phyloP scores from a whole-genome alignment of 2,797 vertebrate species.

The Ispidina lecontei region DNA sequence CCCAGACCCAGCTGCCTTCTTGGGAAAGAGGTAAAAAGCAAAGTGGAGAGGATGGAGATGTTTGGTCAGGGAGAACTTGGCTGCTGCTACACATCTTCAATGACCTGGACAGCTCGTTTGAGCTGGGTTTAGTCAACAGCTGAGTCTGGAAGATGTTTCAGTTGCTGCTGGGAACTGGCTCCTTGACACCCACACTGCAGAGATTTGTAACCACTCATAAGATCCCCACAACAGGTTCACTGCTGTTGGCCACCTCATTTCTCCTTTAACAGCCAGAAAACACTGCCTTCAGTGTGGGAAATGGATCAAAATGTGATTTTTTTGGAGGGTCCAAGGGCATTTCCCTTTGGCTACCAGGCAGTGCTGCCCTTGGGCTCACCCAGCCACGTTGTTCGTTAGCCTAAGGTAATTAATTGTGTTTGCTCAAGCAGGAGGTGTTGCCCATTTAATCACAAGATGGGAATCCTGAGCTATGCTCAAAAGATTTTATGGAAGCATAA shows the following conservation, averaged over 20 bases:
- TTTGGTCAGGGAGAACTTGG: not conserved
- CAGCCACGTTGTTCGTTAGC: accelerated
- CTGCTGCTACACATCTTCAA: not conserved
- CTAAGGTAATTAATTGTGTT: not conserved
- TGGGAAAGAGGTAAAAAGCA: too few relatives aligned
- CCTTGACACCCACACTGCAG: too few relatives aligned
- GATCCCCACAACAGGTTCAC: not conserved
- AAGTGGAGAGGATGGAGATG: not conserved
- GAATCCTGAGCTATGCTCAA: not conserved
- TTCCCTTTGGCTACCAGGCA: not conserved
- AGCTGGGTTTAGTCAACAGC: not conserved
- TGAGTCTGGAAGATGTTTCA: not conserved
- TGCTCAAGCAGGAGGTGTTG: not conserved
- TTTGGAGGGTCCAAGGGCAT: not conserved
- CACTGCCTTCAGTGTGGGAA: not conserved
- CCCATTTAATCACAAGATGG: not conserved
- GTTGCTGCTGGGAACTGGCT: not conserved
- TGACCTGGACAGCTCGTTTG: not conserved
- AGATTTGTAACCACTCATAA: too few relatives aligned
- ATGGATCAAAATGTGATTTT: not conserved
- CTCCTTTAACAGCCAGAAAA: not conserved
- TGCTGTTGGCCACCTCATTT: not conserved
- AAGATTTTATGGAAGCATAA: not conserved
- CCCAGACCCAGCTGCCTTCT: too few relatives aligned
- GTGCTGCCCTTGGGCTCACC: accelerated